Percentiles rank a stretch among this genome's conserved stretches.
phyloP scores from a whole-genome alignment of 2,888 invertebrate species.

The Scaptomyza caliginosa region DNA sequence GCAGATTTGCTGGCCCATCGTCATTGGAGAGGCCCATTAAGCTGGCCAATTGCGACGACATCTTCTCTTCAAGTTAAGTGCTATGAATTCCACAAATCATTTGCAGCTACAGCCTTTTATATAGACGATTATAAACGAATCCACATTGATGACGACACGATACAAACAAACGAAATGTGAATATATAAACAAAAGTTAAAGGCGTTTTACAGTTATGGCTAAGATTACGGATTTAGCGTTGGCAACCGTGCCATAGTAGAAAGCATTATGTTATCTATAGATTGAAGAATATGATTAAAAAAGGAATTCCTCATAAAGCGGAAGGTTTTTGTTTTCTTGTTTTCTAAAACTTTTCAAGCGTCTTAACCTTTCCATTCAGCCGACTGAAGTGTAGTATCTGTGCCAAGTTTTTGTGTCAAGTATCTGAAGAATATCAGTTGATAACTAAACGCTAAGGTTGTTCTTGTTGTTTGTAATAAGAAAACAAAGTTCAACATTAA shows the following conservation, averaged over 20 bases:
- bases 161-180: constrained; percentile 26
- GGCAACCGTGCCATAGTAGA: too few species aligned
- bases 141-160: constrained; percentile 17
- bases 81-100: not conserved
- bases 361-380: too few species aligned
- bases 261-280: too few species aligned
- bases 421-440: too few species aligned
- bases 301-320: too few species aligned
- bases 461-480: too few species aligned
- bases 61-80: constrained; percentile 9
- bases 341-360: not conserved
- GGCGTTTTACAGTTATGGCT: not conserved
- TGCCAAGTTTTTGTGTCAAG: constrained; percentile 3
- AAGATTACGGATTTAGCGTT: constrained; percentile 44
- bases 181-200: constrained; percentile 21
- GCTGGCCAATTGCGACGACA: constrained; percentile 44
- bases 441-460: too few species aligned
- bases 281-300: too few species aligned
- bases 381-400: too few species aligned
- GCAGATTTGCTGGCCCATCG: constrained; percentile 16
- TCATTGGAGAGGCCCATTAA: constrained; percentile 43
- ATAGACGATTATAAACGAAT: constrained; percentile 8
- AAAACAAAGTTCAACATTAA: not conserved
- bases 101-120: constrained; percentile 36
- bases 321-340: too few species aligned